Percentiles rank a stretch among this genome's conserved stretches.
phyloP scores from a whole-genome alignment of 2,797 vertebrate species.

The Heliangelus exortis region DNA sequence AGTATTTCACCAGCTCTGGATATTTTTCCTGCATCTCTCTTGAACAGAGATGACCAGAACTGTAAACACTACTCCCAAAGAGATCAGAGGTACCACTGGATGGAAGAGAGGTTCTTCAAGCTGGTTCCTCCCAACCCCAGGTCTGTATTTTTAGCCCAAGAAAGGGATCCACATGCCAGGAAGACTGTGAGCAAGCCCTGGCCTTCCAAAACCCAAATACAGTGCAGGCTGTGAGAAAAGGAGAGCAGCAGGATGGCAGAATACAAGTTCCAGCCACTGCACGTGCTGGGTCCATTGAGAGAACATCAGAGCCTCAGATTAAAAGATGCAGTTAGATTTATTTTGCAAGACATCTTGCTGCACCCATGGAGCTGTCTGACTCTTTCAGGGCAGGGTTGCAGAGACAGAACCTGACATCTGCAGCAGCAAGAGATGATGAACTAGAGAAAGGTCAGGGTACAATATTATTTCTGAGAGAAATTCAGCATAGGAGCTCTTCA shows the following conservation, averaged over 20 bases:
- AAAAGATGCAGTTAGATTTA: slow-evolving; percentile 9
- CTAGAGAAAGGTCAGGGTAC: slow-evolving; percentile 27
- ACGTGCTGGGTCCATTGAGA: neutral
- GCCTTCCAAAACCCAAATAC: neutral
- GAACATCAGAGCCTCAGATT: neutral
- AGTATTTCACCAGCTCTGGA: neutral
- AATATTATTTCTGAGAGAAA: neutral
- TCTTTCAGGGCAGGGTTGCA: neutral
- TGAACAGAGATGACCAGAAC: neutral
- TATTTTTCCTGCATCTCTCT: neutral
- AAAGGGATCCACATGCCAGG: neutral
- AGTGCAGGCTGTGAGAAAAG: neutral
- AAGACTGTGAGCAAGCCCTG: neutral
- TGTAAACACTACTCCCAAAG: slow-evolving; percentile 3
- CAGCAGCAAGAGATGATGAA: slow-evolving; percentile 17
- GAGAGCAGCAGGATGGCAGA: neutral
- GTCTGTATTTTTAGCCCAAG: no score
- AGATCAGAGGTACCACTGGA: neutral
- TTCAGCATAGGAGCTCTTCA: neutral
- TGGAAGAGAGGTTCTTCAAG: no score
- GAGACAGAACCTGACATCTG: slow-evolving; percentile 42
- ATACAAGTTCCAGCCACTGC: neutral
- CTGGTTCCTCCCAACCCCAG: no score
- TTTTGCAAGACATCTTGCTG: neutral
- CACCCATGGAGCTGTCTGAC: neutral